A percentile compares a stretch with the other conserved stretches of the same genome.
phyloP scores from a whole-genome alignment of 1,140 invertebrate genomes.

The Dreissena polymorpha region DNA sequence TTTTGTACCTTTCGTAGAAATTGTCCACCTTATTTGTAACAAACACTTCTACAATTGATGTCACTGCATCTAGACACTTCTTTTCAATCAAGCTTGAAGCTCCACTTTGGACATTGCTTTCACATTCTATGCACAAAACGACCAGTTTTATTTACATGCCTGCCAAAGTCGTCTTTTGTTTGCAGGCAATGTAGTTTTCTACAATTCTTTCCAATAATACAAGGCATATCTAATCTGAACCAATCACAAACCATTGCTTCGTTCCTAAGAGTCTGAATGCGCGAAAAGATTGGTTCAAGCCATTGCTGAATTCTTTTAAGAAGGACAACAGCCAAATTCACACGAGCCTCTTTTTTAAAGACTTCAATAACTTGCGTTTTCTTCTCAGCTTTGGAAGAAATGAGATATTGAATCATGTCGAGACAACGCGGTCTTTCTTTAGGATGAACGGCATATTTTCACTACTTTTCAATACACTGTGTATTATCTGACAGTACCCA shows the following conservation, averaged over 20 bases:
- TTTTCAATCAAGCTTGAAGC: neutral
- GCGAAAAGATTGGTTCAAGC: conserved; percentile 48
- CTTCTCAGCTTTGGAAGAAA: conserved; percentile 33
- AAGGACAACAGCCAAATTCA: conserved; percentile 43
- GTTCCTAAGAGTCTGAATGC: conserved; percentile 40
- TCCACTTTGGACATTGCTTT: conserved; percentile 3
- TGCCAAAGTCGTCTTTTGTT: conserved; percentile 35
- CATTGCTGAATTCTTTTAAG: conserved; percentile 46
- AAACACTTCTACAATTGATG: conserved; percentile 21
- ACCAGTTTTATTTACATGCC: conserved; percentile 41
- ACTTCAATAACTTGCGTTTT: conserved; percentile 44
- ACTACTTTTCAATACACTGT: conserved; percentile 46
- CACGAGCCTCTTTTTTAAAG: conserved; percentile 6
- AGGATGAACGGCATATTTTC: conserved; percentile 52
- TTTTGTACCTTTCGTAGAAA: no score
- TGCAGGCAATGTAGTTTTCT: conserved; percentile 37
- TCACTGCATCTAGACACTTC: conserved; percentile 25
- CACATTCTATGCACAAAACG: conserved; percentile 39
- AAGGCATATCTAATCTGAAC: conserved; percentile 27
- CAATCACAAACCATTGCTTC: conserved; percentile 47
- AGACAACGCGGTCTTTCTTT: conserved; percentile 57
- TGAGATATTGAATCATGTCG: conserved; percentile 27
- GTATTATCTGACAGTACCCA: conserved; percentile 37
- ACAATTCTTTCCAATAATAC: conserved; percentile 40
- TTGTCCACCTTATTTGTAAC: no score